phyloP scores from a whole-genome alignment of 1,140 invertebrate genomes.

The Drosophila dunni region DNA sequence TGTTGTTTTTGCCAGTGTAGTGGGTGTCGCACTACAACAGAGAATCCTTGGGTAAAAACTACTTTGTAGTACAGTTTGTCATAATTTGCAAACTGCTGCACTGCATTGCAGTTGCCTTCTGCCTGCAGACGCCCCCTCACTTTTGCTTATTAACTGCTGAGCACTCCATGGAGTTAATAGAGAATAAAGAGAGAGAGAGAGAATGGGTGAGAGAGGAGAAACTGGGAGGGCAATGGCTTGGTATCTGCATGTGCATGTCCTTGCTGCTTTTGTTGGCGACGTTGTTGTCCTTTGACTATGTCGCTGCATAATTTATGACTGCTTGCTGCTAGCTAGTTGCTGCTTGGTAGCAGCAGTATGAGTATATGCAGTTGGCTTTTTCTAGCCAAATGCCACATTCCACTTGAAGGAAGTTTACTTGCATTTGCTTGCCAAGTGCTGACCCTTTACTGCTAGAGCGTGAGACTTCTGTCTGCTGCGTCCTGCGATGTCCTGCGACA shows the following conservation, averaged over 20 bases:
- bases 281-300: constrained; percentile 78
- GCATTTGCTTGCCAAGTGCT: constrained; percentile 43
- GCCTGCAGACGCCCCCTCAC: constrained; percentile 13
- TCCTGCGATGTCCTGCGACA: constrained; percentile 24
- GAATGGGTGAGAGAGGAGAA: not conserved
- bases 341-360: not conserved
- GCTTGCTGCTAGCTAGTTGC: constrained; percentile 43
- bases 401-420: constrained; percentile 22
- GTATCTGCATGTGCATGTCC: constrained; percentile 59
- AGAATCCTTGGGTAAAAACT: constrained; percentile 19
- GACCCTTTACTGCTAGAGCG: constrained; percentile 34
- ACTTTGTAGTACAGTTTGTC: constrained; percentile 73
- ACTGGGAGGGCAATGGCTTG: constrained; percentile 44
- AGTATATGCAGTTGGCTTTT: constrained; percentile 31
- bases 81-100: constrained; percentile 77
- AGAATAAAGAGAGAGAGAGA: constrained; percentile 8
- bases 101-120: constrained; percentile 36
- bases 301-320: constrained; percentile 82
- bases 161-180: constrained; percentile 56
- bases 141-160: constrained; percentile 77
- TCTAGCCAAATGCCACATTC: constrained; percentile 32
- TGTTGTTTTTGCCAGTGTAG: not conserved
- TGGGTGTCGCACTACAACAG: not conserved
- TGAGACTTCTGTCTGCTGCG: constrained; percentile 20
- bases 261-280: constrained; percentile 42